Conservation (phyloP, 2,888 invertebrate genomes). For the Synergus itoensis region DNA sequence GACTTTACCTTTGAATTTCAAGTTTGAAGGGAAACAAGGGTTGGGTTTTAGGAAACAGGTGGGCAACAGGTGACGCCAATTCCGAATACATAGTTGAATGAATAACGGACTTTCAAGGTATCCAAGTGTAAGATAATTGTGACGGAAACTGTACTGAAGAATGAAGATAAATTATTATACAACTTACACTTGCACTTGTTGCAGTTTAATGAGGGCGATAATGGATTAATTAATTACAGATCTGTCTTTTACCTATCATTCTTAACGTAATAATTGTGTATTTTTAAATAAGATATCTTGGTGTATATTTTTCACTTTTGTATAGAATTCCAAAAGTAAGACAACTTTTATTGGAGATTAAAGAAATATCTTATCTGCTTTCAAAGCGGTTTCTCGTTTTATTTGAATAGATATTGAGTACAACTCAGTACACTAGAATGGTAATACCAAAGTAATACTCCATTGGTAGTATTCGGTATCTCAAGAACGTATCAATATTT, state of each 20-base stretch:
- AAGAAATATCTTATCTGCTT: neutral
- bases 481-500: conserved; percentile 1
- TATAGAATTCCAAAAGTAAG: neutral
- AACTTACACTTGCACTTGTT: conserved; percentile 9
- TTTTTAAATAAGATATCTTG: neutral
- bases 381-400: conserved; percentile 4
- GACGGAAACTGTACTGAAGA: neutral
- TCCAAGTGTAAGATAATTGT: conserved; percentile 40
- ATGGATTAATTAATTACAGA: conserved; percentile 10
- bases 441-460: neutral
- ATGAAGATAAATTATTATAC: conserved; percentile 11
- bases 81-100: conserved; percentile 25
- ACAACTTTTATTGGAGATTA: neutral
- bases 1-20: neutral
- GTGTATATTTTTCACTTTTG: neutral
- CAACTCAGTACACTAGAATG: neutral
- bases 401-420: conserved; percentile 23
- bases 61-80: conserved; percentile 53
- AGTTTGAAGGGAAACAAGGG: neutral
- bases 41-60: conserved; percentile 46
- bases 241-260: neutral
- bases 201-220: conserved; percentile 1
- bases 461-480: conserved; percentile 35
- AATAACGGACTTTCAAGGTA: conserved; percentile 46
- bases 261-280: neutral